A percentile compares a stretch with the other conserved stretches of the same genome.
phyloP scores from a whole-genome alignment of 2,113 vertebrate genomes.

The Equus quagga region DNA sequence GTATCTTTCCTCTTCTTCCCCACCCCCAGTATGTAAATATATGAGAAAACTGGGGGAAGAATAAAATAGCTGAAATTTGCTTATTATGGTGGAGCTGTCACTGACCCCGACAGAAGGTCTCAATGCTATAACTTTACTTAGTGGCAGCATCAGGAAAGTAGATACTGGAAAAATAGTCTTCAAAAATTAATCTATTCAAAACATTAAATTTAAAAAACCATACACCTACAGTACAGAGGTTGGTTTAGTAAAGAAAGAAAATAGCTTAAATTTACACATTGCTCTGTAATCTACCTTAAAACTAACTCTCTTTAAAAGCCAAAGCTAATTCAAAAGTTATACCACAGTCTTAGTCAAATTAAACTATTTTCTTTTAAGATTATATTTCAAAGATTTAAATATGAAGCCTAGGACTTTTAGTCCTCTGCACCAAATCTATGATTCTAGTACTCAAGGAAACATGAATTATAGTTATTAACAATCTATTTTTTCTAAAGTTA shows the following conservation, averaged over 20 bases:
- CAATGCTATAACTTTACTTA: not conserved
- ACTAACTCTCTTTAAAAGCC: slow-evolving; percentile 24
- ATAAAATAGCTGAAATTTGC: not conserved
- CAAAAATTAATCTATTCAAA: slow-evolving; percentile 34
- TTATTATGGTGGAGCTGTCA: not conserved
- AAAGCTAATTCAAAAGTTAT: slow-evolving; percentile 48
- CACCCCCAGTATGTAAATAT: not conserved
- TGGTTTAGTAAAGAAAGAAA: slow-evolving; percentile 1
- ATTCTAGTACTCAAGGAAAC: slow-evolving; percentile 51
- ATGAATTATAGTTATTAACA: slow-evolving; percentile 41
- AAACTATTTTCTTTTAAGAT: slow-evolving; percentile 61
- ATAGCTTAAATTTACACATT: slow-evolving; percentile 5
- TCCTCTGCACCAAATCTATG: slow-evolving; percentile 3
- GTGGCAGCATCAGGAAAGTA: not conserved
- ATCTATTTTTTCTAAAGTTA: slow-evolving; percentile 37
- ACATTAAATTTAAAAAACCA: not conserved
- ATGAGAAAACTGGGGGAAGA: not conserved
- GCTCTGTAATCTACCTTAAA: slow-evolving; percentile 7
- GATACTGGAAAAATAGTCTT: not conserved
- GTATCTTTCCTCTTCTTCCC: not conserved
- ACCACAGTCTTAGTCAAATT: slow-evolving; percentile 52
- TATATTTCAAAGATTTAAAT: slow-evolving; percentile 63
- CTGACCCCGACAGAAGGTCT: not conserved
- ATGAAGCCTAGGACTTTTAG: not conserved
- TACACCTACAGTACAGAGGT: not conserved